Evolutionary conservation across 1,140 invertebrate species (phyloP).

Genomic region (Homarus americanus): DNA sequence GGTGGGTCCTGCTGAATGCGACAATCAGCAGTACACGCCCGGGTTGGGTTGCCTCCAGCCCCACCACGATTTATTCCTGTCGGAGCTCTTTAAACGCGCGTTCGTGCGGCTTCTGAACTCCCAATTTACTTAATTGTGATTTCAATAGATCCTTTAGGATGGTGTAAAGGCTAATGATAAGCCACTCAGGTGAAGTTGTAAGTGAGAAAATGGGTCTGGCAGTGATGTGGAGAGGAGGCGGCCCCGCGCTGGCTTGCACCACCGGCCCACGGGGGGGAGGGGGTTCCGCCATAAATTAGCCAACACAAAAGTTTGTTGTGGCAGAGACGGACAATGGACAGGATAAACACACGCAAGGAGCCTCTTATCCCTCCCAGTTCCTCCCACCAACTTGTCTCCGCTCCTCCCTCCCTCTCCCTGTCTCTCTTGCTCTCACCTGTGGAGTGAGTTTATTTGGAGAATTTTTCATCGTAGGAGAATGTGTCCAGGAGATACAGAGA

Average conservation of each 20-base stretch:
- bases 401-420: not conserved
- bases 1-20: constrained; percentile 52
- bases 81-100: constrained; percentile 29
- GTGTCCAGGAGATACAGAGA: no score
- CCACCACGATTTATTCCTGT: constrained; percentile 58
- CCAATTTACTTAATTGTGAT: constrained; percentile 64
- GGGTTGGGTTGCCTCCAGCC: not conserved
- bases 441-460: not conserved
- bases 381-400: constrained; percentile 7
- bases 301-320: constrained; percentile 72
- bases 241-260: constrained; percentile 44
- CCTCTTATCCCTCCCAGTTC: constrained; percentile 46
- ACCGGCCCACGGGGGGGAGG: constrained; percentile 5
- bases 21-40: constrained; percentile 64
- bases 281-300: constrained; percentile 67
- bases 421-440: not conserved
- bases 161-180: constrained; percentile 57
- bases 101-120: constrained; percentile 52
- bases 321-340: constrained; percentile 60
- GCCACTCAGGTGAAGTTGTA: constrained; percentile 32
- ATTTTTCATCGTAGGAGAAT: not conserved
- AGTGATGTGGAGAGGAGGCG: not conserved
- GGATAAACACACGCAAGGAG: constrained; percentile 67
- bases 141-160: constrained; percentile 45
- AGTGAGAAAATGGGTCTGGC: not conserved